Percentiles rank a stretch among this genome's conserved stretches.
Evolutionary conservation across 2,888 invertebrate genomes (phyloP).

Genomic region (Micoletzkya japonica): DNA sequence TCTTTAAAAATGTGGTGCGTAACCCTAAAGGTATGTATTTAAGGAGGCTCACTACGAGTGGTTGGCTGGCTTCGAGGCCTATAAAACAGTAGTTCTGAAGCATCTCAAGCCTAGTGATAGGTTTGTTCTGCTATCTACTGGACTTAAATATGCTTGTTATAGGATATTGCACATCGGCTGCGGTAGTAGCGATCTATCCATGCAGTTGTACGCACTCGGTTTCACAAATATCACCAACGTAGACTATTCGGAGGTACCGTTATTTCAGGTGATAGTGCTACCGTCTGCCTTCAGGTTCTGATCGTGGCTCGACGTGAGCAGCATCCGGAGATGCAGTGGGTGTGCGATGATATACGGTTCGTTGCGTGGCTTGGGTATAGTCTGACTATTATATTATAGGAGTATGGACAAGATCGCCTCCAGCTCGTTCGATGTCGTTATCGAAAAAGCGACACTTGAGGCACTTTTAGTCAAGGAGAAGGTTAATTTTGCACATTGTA

Average conservation of each 20-base stretch:
- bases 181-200: constrained; percentile 66
- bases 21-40: neutral
- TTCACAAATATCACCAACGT: constrained; percentile 66
- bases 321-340: constrained; percentile 65
- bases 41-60: constrained; percentile 49
- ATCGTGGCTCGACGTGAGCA: constrained; percentile 59
- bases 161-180: constrained; percentile 65
- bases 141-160: neutral
- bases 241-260: constrained; percentile 66
- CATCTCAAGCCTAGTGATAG: constrained; percentile 33
- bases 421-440: constrained; percentile 66
- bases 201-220: constrained; percentile 66
- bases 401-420: too few relatives aligned
- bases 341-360: constrained; percentile 65
- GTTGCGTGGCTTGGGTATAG: constrained; percentile 58
- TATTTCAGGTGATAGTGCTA: too few relatives aligned
- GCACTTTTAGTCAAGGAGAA: constrained; percentile 65
- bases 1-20: neutral
- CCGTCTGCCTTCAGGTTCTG: constrained; percentile 26
- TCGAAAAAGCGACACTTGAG: constrained; percentile 68
- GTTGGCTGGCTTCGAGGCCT: constrained; percentile 45
- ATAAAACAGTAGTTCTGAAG: constrained; percentile 39
- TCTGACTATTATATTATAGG: too few relatives aligned
- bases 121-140: too few relatives aligned
- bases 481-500: constrained; percentile 31